Evolutionary conservation across 1,140 invertebrate species (phyloP).

Genomic region (Pogonognathellus flavescens): DNA sequence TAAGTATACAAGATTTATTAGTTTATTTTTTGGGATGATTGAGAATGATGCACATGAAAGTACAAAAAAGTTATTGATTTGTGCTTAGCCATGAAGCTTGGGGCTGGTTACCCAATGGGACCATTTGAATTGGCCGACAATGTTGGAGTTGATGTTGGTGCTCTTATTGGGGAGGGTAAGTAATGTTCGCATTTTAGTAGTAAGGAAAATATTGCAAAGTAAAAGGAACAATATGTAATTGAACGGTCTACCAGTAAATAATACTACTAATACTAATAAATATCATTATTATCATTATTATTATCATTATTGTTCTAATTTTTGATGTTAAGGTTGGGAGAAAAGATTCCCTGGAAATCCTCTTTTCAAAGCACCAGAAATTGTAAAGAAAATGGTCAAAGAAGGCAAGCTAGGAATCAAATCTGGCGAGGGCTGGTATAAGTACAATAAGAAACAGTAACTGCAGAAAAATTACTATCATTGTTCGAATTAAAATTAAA

Average conservation of each 20-base stretch:
- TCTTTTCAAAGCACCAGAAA: conserved; percentile 78
- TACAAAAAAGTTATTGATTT: no score
- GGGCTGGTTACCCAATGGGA: conserved; percentile 88
- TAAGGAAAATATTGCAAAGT: not conserved
- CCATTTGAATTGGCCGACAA: conserved; percentile 86
- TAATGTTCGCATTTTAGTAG: not conserved
- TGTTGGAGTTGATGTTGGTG: conserved; percentile 78
- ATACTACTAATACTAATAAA: not conserved
- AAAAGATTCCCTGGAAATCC: conserved; percentile 82
- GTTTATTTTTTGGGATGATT: no score
- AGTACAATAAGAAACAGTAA: conserved; percentile 81
- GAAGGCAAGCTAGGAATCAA: conserved; percentile 89
- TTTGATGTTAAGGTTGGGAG: conserved; percentile 78
- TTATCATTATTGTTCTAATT: not conserved
- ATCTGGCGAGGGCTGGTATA: conserved; percentile 89
- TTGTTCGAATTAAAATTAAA: not conserved
- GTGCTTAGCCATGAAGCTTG: conserved; percentile 89
- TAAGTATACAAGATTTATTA: no score
- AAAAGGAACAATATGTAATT: not conserved
- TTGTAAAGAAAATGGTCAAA: conserved; percentile 80
- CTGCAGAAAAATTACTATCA: not conserved
- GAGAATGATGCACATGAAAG: no score
- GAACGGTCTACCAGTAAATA: not conserved
- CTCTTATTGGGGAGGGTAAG: conserved; percentile 62
- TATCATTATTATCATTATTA: no score